Conservation (phyloP, 2,888 invertebrate species). For the Cryptus viduatorius region DNA sequence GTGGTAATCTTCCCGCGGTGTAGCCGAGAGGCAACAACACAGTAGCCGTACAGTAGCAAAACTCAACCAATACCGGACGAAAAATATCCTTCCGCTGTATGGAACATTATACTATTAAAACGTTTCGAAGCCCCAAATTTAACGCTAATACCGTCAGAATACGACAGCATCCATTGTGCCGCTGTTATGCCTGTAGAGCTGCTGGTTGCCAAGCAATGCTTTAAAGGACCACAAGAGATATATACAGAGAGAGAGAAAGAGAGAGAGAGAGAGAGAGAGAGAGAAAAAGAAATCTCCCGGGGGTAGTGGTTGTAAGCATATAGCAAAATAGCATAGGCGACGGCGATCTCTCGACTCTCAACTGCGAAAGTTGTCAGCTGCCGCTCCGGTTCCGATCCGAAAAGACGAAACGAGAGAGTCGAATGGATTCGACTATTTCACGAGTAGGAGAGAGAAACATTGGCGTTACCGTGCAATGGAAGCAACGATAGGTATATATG, state of each 20-base stretch:
- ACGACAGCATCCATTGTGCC: conserved; percentile 74
- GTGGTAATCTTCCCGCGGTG: not conserved
- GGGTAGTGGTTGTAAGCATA: conserved; percentile 49
- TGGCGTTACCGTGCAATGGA: conserved; percentile 16
- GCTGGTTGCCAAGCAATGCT: conserved; percentile 31
- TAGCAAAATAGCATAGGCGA: conserved; percentile 46
- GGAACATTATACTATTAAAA: conserved; percentile 65
- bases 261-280: not conserved
- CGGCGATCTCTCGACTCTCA: conserved; percentile 28
- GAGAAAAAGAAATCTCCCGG: conserved; percentile 15
- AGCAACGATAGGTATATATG: conserved; percentile 36
- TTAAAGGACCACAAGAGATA: conserved; percentile 54
- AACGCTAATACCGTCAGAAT: conserved; percentile 84
- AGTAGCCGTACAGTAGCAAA: conserved; percentile 51
- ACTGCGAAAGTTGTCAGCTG: conserved; percentile 61
- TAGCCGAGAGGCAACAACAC: conserved; percentile 18
- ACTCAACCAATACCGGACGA: conserved; percentile 1
- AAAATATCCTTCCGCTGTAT: conserved; percentile 47
- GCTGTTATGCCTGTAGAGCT: conserved; percentile 68
- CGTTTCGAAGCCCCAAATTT: conserved; percentile 77
- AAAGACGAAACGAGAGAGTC: conserved; percentile 14
- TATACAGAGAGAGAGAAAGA: not conserved
- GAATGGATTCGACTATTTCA: not conserved
- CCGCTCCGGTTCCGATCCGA: conserved; percentile 56
- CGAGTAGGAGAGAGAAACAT: conserved; percentile 48